Evolutionary conservation across 2,797 vertebrate genomes (phyloP).

Genomic region (Phalanger gymnotis): DNA sequence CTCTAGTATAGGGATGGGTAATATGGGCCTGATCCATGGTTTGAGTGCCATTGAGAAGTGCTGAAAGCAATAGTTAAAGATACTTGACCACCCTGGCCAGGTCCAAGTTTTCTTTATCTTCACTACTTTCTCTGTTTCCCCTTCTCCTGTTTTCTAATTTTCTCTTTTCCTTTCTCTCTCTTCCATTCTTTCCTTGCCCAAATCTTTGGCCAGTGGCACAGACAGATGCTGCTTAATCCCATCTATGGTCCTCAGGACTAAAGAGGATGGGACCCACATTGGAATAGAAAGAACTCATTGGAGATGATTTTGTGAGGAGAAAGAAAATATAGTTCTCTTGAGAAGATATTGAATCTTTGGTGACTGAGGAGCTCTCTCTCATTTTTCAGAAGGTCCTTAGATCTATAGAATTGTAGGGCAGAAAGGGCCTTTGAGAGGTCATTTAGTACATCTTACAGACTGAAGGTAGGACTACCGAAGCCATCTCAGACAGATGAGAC

Average conservation of each 20-base stretch:
- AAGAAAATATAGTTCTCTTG: not conserved
- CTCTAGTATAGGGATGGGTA: not conserved
- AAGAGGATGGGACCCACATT: not conserved
- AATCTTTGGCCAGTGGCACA: not conserved
- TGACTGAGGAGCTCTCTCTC: not conserved
- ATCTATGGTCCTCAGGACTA: not conserved
- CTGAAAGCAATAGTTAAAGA: not conserved
- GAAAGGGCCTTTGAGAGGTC: constrained; percentile 8
- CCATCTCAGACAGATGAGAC: not conserved
- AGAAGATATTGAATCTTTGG: not conserved
- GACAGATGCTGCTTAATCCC: not conserved
- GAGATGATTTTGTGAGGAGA: not conserved
- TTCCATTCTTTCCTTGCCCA: constrained; percentile 10
- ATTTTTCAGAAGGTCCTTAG: not conserved
- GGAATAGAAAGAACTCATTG: not conserved
- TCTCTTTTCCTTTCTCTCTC: not conserved
- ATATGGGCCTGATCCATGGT: not conserved
- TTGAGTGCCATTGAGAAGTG: not conserved
- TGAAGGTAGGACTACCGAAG: not conserved
- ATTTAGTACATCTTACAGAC: not conserved
- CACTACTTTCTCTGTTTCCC: not conserved
- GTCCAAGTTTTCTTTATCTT: not conserved
- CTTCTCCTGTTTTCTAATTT: not conserved
- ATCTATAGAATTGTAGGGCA: not conserved
- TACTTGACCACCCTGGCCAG: not conserved